A percentile compares a stretch with the other conserved stretches of the same genome.
Evolutionary conservation across 2,888 invertebrate genomes (phyloP).

Genomic region (Capitulum mitella): DNA sequence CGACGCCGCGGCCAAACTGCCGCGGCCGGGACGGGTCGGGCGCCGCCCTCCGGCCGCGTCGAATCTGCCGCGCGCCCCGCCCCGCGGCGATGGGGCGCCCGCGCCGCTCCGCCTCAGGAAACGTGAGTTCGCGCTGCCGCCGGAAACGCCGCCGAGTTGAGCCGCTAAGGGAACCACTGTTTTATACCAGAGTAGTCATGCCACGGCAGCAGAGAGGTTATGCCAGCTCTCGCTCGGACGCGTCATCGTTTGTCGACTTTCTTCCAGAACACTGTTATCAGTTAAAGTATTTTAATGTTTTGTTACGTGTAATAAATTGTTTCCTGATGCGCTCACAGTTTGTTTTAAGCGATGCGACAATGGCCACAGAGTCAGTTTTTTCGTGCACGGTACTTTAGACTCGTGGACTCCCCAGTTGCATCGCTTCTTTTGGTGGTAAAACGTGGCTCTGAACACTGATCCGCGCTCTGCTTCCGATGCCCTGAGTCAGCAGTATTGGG

Average conservation of each 20-base stretch:
- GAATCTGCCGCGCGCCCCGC: background rate
- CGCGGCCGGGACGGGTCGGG: background rate
- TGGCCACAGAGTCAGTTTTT: no score
- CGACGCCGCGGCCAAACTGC: background rate
- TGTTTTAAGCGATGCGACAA: no score
- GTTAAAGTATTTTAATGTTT: constrained; percentile 12
- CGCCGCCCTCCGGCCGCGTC: background rate
- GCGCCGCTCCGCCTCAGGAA: background rate
- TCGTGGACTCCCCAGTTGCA: no score
- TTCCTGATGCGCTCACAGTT: background rate
- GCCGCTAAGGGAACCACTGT: background rate
- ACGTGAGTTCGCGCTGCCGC: no score
- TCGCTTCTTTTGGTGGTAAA: no score
- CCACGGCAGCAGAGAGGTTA: background rate
- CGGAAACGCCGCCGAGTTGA: background rate
- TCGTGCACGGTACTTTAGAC: no score
- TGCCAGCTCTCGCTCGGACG: no score
- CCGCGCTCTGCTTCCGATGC: no score
- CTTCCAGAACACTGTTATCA: constrained; percentile 4
- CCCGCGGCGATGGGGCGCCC: background rate
- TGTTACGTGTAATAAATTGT: constrained; percentile 6
- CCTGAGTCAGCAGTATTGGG: no score
- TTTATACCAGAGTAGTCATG: background rate
- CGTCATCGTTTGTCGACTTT: no score
- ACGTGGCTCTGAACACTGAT: no score